Percentiles rank a stretch among this genome's conserved stretches.
Evolutionary conservation across 2,888 invertebrate genomes (phyloP).

Genomic region (Diaperis boleti): DNA sequence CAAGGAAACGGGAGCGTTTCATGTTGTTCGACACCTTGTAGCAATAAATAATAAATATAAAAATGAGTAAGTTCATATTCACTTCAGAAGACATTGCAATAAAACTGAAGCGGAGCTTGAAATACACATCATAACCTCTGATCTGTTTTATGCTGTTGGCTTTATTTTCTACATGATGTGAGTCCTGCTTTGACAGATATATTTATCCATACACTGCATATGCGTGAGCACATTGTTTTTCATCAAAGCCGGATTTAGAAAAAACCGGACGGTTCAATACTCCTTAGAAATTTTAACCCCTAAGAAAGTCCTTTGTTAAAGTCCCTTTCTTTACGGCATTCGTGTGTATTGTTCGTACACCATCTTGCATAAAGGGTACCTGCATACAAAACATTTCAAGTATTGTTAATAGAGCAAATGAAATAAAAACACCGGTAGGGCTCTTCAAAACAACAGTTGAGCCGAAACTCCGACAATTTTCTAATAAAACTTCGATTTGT

Average conservation of each 20-base stretch:
- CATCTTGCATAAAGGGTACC: constrained; percentile 31
- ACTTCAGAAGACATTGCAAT: neutral
- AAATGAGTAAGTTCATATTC: neutral
- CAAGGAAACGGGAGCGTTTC: constrained; percentile 18
- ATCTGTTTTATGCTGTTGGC: too few relatives aligned
- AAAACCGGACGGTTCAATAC: constrained; percentile 3
- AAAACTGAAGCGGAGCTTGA: too few relatives aligned
- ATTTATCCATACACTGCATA: neutral
- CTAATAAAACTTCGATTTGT: constrained; percentile 58
- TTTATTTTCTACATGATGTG: neutral
- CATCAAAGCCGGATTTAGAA: too few relatives aligned
- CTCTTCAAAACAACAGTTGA: constrained; percentile 45
- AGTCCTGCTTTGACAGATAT: neutral
- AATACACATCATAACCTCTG: too few relatives aligned
- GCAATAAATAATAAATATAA: neutral
- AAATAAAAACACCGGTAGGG: constrained; percentile 40
- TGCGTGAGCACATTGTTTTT: neutral
- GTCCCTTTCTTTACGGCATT: constrained; percentile 24
- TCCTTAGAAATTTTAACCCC: constrained; percentile 27
- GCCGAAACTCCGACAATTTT: constrained; percentile 45
- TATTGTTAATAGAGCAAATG: constrained; percentile 28
- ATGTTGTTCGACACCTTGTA: constrained; percentile 14
- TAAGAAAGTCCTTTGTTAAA: constrained; percentile 20
- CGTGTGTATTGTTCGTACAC: constrained; percentile 37
- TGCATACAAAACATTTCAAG: constrained; percentile 31